A percentile compares a stretch with the other conserved stretches of the same genome.
Conservation (phyloP, 1,140 invertebrate species). For the silkworm (Bombyx mori) region DNA sequence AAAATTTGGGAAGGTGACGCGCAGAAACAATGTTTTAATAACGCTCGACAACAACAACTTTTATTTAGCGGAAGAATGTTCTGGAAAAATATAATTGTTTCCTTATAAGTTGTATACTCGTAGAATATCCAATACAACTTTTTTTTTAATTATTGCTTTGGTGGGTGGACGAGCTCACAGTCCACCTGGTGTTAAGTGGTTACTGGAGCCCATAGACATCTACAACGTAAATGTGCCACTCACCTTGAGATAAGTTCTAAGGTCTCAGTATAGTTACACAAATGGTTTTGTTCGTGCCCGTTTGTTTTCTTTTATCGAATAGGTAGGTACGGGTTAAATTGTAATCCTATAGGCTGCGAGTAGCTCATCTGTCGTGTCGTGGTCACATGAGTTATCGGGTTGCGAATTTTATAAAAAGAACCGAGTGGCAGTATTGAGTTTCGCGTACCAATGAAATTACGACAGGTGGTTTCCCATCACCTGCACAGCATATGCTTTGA, state of each 20-base stretch:
- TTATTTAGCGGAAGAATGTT: constrained; percentile 10
- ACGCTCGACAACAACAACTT: constrained; percentile 6
- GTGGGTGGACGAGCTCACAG: no score
- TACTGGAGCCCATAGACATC: no score
- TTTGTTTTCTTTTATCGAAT: no score
- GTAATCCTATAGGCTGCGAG: constrained; percentile 42
- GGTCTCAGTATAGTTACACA: no score
- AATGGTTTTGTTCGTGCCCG: no score
- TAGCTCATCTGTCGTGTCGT: constrained; percentile 51
- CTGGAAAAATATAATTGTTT: constrained; percentile 7
- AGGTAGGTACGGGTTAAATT: no score
- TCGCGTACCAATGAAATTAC: constrained; percentile 34
- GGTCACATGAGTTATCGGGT: constrained; percentile 39
- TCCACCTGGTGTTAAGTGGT: no score
- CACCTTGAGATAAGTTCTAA: no score
- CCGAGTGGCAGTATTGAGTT: constrained; percentile 51
- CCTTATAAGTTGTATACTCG: no score
- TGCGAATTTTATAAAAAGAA: constrained; percentile 45
- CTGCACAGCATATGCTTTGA: constrained; percentile 52
- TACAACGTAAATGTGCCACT: no score
- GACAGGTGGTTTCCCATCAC: constrained; percentile 52
- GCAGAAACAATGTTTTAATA: constrained; percentile 14
- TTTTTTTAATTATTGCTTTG: no score
- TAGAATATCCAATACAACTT: no score
- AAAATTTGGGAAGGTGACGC: constrained; percentile 25